Evolutionary conservation across 2,113 vertebrate species (phyloP).

Genomic region (Bubo blakistoni): DNA sequence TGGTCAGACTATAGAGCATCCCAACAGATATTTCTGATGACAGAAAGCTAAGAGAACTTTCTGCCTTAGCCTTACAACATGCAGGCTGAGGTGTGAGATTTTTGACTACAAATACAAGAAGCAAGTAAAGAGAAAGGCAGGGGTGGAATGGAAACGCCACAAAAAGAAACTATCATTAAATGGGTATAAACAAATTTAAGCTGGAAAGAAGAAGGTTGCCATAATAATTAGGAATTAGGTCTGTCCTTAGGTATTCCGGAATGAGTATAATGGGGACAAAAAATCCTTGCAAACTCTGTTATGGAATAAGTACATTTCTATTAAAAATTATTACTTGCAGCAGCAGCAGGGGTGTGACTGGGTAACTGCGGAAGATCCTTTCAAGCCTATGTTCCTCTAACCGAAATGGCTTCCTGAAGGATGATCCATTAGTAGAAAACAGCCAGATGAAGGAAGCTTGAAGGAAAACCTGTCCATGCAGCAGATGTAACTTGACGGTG

Average conservation of each 20-base stretch:
- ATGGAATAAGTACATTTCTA: background rate
- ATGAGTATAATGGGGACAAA: background rate
- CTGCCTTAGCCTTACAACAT: background rate
- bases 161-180: background rate
- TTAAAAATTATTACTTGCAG: background rate
- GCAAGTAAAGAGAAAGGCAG: background rate
- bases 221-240: background rate
- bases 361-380: background rate
- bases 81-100: background rate
- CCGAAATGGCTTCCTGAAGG: background rate
- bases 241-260: background rate
- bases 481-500: background rate
- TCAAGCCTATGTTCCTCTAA: background rate
- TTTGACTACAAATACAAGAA: background rate
- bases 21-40: background rate
- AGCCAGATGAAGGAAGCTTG: background rate
- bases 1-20: background rate
- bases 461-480: background rate
- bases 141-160: background rate
- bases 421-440: background rate
- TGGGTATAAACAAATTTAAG: background rate
- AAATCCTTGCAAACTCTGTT: background rate
- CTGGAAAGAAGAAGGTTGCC: background rate
- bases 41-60: background rate
- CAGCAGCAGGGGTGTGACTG: background rate